Evolutionary conservation across 2,888 invertebrate genomes (phyloP).

Genomic region (Tetragonisca angustula): DNA sequence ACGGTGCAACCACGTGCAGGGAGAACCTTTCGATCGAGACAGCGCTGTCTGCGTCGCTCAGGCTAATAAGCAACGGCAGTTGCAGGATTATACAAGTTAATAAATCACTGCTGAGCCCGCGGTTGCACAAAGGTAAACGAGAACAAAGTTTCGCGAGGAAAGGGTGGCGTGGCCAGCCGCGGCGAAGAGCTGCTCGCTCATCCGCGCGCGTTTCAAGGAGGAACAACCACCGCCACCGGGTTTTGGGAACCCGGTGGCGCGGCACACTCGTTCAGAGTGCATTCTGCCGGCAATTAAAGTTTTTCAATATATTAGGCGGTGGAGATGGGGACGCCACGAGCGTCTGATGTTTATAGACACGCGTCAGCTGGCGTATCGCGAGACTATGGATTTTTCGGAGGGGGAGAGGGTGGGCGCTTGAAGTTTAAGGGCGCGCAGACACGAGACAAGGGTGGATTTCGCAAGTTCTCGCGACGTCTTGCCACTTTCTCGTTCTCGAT

Average conservation of each 20-base stretch:
- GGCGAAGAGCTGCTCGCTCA: slow-evolving; percentile 44
- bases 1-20: neutral
- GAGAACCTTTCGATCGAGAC: neutral
- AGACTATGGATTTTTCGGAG: slow-evolving; percentile 65
- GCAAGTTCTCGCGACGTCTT: neutral
- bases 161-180: neutral
- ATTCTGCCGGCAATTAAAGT: slow-evolving; percentile 63
- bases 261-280: slow-evolving; percentile 25
- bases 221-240: neutral
- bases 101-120: slow-evolving; percentile 44
- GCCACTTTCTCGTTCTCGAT: neutral
- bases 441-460: slow-evolving; percentile 4
- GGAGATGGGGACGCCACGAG: neutral
- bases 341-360: slow-evolving; percentile 61
- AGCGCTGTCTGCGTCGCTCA: neutral
- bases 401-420: neutral
- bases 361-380: slow-evolving; percentile 64
- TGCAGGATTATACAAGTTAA: slow-evolving; percentile 39
- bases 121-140: slow-evolving; percentile 31
- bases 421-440: slow-evolving; percentile 5
- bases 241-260: neutral
- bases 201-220: slow-evolving; percentile 24
- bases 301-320: slow-evolving; percentile 58
- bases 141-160: slow-evolving; percentile 35
- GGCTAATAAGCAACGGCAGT: slow-evolving; percentile 16